Percentiles rank a stretch among this genome's conserved stretches.
These are phyloP conservation scores for Drosophila equinoxialis DNA, from an alignment of 1,140 invertebrate species.

Conservation along the genomic window DNA sequence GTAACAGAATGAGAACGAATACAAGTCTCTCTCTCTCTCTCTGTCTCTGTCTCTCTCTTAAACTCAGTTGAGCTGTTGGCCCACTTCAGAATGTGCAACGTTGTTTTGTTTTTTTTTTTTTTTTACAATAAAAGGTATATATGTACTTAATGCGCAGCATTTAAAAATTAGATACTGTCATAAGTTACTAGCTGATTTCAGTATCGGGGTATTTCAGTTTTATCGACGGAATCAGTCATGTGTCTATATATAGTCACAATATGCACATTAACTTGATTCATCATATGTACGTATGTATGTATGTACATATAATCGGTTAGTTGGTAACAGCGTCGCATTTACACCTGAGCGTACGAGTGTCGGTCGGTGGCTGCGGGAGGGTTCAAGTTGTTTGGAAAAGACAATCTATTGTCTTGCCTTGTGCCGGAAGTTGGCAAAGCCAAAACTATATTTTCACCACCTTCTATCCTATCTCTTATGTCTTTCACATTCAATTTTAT, in stretches of 20 bases:
- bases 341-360: constrained; percentile 16
- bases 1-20: constrained; percentile 24
- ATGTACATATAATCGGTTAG: not conserved
- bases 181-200: constrained; percentile 20
- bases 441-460: constrained; percentile 23
- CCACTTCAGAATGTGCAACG: constrained; percentile 64
- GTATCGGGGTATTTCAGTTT: constrained; percentile 23
- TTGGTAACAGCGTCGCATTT: constrained; percentile 14
- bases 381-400: not conserved
- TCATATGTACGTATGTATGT: constrained; percentile 10
- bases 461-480: not conserved
- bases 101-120: constrained; percentile 28
- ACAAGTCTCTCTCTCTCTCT: not conserved
- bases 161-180: not conserved
- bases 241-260: constrained; percentile 57
- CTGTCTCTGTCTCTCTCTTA: not conserved
- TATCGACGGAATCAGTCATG: constrained; percentile 60
- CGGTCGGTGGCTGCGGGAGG: not conserved
- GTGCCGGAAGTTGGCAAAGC: constrained; percentile 65
- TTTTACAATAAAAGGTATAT: constrained; percentile 24
- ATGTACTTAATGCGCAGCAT: constrained; percentile 27
- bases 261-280: constrained; percentile 57
- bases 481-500: not conserved
- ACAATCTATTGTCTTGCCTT: constrained; percentile 5
- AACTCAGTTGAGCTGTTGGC: constrained; percentile 29